Conservation (phyloP, 1,140 invertebrate species). For the Drosophila serrata region DNA sequence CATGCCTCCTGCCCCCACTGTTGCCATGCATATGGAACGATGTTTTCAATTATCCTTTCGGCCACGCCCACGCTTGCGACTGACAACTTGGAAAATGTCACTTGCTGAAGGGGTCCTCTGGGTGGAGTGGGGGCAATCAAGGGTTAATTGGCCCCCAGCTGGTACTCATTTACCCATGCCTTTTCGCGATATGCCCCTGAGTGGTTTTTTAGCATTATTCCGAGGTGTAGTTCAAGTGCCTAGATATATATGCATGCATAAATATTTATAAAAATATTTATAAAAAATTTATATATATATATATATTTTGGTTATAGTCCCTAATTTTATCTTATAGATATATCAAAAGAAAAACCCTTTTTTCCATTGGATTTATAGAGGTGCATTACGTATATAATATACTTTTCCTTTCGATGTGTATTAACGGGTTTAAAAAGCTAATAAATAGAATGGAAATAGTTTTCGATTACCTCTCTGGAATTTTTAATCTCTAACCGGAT, state of each 20-base stretch:
- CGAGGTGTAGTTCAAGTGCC: neutral
- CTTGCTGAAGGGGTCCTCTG: constrained; percentile 1
- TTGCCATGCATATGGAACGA: constrained; percentile 70
- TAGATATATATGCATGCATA: neutral
- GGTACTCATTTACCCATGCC: constrained; percentile 28
- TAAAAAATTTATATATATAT: neutral
- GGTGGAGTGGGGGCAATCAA: constrained; percentile 17
- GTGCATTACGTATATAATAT: no score
- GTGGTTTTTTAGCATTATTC: neutral
- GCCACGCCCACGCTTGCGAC: constrained; percentile 61
- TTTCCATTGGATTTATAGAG: no score
- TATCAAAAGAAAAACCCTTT: no score
- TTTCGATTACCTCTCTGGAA: neutral
- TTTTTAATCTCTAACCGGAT: neutral
- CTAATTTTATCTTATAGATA: no score
- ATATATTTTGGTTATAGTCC: no score
- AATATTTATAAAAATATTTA: no score
- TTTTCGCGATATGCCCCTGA: neutral
- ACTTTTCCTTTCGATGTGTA: no score
- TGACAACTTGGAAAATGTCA: constrained; percentile 59
- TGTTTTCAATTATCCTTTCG: constrained; percentile 72
- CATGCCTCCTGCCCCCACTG: constrained; percentile 15
- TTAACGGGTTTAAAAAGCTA: no score
- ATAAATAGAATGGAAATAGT: no score
- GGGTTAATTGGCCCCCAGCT: constrained; percentile 58